These are phyloP conservation scores for Lamellibrachia satsuma DNA, from an alignment of 2,888 invertebrate genomes.

Conservation along the genomic window DNA sequence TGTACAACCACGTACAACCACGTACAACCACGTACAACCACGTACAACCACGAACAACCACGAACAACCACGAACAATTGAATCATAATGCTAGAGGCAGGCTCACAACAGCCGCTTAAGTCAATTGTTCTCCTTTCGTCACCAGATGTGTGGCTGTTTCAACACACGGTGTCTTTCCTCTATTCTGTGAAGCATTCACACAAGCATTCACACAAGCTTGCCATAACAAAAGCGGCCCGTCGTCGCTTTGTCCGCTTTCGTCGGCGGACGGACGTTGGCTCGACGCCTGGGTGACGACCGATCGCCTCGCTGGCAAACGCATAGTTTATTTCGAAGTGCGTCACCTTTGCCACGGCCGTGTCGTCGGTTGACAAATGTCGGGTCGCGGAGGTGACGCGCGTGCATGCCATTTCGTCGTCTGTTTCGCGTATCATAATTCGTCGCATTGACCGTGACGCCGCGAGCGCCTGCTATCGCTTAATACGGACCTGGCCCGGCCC, in stretches of 20 bases:
- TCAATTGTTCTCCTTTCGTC: not conserved
- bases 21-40: not conserved
- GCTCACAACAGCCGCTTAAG: not conserved
- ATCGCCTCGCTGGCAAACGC: not conserved
- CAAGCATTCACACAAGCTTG: too few species aligned
- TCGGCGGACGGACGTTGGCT: not conserved
- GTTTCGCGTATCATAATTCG: not conserved
- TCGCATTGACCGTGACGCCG: not conserved
- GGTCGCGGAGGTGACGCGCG: not conserved
- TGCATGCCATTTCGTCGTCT: slow-evolving; percentile 12
- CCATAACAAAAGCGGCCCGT: not conserved
- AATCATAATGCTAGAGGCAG: not conserved
- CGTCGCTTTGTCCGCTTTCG: not conserved
- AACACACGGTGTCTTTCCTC: not conserved
- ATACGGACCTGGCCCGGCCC: not conserved
- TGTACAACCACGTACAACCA: not conserved
- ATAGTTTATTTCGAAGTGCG: not conserved
- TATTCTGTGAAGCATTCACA: not conserved
- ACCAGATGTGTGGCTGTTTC: not conserved
- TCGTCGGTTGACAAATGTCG: not conserved
- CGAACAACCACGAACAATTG: not conserved
- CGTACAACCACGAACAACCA: not conserved
- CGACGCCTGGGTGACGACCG: not conserved
- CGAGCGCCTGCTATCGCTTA: not conserved
- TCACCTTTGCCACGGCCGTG: not conserved